Evolutionary conservation across 2,797 vertebrate species (phyloP).

Genomic region (Parauchenoglanis punctatus): DNA sequence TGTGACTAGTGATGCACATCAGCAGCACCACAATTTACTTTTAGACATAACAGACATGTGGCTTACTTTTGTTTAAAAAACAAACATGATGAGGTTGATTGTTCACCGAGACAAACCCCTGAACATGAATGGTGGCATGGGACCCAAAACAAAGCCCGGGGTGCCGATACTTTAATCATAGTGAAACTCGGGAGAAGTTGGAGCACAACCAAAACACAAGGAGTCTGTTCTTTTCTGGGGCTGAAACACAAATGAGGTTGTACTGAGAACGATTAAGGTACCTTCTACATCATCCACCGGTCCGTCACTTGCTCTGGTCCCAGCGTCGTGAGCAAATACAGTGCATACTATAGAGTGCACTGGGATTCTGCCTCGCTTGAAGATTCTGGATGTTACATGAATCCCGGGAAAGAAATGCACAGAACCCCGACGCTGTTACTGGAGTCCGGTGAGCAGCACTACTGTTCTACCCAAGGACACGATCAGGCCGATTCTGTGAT

Average conservation of each 20-base stretch:
- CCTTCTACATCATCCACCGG: not conserved
- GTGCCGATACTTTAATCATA: not conserved
- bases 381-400: not conserved
- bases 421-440: too few relatives aligned
- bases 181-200: not conserved
- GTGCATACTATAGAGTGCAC: not conserved
- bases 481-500: not conserved
- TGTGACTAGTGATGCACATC: not conserved
- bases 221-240: not conserved
- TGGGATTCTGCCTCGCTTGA: not conserved
- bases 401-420: not conserved
- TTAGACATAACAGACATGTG: not conserved
- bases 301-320: not conserved
- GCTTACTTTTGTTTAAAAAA: not conserved
- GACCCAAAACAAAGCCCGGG: not conserved
- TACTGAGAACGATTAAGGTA: not conserved
- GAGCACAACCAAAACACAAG: conserved; percentile 1
- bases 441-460: not conserved
- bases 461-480: not conserved
- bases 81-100: not conserved
- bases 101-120: not conserved
- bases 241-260: conserved; percentile 10
- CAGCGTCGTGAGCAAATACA: not conserved
- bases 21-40: not conserved
- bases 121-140: not conserved